Evolutionary conservation across 1,140 invertebrate species (phyloP), one percentile per base, ranked within the genome.

Genomic region (Mactra quadrangularis): DNA sequence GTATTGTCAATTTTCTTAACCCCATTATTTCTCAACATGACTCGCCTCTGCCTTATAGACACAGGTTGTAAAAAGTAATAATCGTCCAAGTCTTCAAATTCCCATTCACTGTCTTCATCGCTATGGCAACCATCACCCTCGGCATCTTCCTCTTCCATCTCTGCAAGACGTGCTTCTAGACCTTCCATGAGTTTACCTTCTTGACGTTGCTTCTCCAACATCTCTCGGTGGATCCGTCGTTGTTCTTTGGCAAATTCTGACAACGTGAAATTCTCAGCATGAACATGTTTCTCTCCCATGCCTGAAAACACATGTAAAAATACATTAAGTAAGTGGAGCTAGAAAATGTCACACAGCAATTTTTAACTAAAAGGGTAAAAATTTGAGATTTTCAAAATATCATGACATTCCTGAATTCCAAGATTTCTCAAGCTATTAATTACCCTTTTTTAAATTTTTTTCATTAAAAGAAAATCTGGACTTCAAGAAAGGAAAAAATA

Each of bases 41-140:
- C 96, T 66, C 98, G 93, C 76, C 98, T 95, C 91, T 99, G 97
- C 89, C 97, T 95, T 22, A 97, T 98, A 3, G 98, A 96, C 27
- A 99, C 96, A 6, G 98, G 98, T 93, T 99, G 94, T 4, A 95
- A 87, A 85, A 99, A 99, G 91, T 98, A 98, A 92, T 97, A 98
- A 91, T 96, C 97, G 82, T 99, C 97, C 82, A 97, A 95, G 82
- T 87, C 83, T 53, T 87, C 86, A 64, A 87, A 85, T 50, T 87
- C 85, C 72, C 85, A 86, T 27, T 90, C 89, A 59, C 85, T 88
- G 19, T 90, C 89, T 29, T 86, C 87, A 35, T 90, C 89, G 62
- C 85, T 86, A 25, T 85, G 85, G 15, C 87, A 88, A 7, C 87
- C 87, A n/a, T n/a, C n/a, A 33, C 88, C 85, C 11, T 89, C 87